Evolutionary conservation across 2,888 invertebrate genomes (phyloP).

Genomic region (Macropis europaea): DNA sequence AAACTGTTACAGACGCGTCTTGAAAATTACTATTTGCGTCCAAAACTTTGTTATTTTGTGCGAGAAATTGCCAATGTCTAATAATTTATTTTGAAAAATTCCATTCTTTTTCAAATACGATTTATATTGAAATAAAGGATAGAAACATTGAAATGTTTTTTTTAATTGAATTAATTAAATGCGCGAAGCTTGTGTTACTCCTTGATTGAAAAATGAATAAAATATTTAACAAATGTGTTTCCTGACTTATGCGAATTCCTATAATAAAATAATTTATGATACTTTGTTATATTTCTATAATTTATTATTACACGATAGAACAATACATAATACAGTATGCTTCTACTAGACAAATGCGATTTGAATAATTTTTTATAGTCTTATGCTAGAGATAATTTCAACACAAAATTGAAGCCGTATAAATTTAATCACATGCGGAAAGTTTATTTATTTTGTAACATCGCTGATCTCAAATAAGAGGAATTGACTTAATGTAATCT

Average conservation of each 20-base stretch:
- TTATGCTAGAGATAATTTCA: not conserved
- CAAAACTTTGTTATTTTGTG: not conserved
- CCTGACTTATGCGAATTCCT: not conserved
- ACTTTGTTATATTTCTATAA: too few species aligned
- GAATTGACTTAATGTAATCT: conserved; percentile 8
- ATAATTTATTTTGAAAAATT: conserved; percentile 15
- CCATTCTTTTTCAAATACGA: conserved; percentile 8
- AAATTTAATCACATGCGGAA: not conserved
- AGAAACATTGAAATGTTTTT: not conserved
- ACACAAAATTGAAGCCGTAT: not conserved
- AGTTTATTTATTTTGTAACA: not conserved
- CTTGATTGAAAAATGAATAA: conserved; percentile 13
- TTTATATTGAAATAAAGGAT: conserved; percentile 30
- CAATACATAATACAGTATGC: not conserved
- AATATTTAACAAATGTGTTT: conserved; percentile 5
- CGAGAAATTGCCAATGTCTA: not conserved
- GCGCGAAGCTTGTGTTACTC: conserved; percentile 1
- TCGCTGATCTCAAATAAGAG: not conserved
- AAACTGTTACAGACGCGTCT: not conserved
- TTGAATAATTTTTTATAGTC: not conserved
- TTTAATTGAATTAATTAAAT: conserved; percentile 14
- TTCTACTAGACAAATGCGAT: not conserved
- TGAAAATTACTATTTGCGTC: not conserved
- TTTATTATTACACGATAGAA: conserved; percentile 15
- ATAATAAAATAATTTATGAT: too few species aligned